Evolutionary conservation across 2,113 vertebrate species (phyloP).

Genomic region (Polyodon spathula): DNA sequence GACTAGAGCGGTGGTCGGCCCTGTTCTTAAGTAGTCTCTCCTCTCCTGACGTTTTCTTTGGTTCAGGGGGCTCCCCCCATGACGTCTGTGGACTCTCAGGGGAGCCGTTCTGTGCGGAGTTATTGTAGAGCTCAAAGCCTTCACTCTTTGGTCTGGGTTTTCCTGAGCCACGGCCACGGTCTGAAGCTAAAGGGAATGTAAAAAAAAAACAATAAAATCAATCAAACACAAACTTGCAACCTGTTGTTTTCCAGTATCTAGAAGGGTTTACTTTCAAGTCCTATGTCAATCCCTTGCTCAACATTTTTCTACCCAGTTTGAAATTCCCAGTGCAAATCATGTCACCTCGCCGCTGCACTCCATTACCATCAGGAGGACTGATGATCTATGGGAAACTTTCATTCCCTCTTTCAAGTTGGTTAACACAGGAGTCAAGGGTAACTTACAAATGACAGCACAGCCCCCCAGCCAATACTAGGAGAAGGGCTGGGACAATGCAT

Average conservation of each 20-base stretch:
- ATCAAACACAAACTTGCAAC: background rate
- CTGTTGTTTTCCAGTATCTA: background rate
- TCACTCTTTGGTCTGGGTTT: slow-evolving; percentile 95
- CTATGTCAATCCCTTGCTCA: too few species aligned
- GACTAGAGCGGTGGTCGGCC: slow-evolving; percentile 89
- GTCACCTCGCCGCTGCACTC: too few species aligned
- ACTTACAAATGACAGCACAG: too few species aligned
- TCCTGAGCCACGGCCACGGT: slow-evolving; percentile 76
- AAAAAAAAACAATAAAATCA: background rate
- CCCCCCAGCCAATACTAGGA: too few species aligned
- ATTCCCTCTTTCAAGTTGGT: too few species aligned
- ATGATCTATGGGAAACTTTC: too few species aligned
- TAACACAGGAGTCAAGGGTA: too few species aligned
- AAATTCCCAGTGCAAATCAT: too few species aligned
- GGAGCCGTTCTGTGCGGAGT: slow-evolving; percentile 80
- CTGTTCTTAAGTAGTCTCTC: slow-evolving; percentile 86
- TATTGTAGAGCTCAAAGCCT: slow-evolving; percentile 92
- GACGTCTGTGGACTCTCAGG: slow-evolving; percentile 82
- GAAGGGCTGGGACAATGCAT: too few species aligned
- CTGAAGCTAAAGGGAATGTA: slow-evolving; percentile 56
- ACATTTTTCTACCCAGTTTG: too few species aligned
- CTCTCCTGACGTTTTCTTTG: slow-evolving; percentile 79
- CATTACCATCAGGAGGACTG: too few species aligned
- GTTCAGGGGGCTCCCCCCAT: slow-evolving; percentile 86
- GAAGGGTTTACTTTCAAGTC: too few species aligned